phyloP scores from a whole-genome alignment of 1,140 invertebrate species.

The Brachionus koreanus region DNA sequence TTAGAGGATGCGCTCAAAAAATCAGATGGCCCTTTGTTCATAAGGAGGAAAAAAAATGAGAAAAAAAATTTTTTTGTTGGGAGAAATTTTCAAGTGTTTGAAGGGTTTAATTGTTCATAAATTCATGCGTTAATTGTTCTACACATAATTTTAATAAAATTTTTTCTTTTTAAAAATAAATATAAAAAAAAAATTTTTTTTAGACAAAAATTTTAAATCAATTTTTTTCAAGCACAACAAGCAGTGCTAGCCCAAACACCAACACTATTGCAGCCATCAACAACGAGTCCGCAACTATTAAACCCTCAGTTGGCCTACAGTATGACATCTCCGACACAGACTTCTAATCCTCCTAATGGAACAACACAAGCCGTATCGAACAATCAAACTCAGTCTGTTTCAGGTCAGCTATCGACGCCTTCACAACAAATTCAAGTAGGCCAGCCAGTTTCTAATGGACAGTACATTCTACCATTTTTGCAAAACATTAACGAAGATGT shows the following conservation, averaged over 20 bases:
- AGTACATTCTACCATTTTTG: slow-evolving; percentile 22
- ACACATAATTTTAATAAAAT: too few relatives aligned
- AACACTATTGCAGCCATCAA: neutral
- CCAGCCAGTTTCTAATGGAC: neutral
- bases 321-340: neutral
- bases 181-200: too few relatives aligned
- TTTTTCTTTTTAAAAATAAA: too few relatives aligned
- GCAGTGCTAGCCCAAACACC: neutral
- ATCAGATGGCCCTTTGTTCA: too few relatives aligned
- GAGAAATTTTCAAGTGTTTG: too few relatives aligned
- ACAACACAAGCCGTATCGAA: neutral
- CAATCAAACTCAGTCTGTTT: neutral
- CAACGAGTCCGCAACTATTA: neutral
- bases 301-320: neutral
- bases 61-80: too few relatives aligned
- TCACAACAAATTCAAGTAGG: neutral
- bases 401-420: neutral
- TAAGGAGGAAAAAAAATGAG: too few relatives aligned
- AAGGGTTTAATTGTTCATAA: too few relatives aligned
- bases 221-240: neutral
- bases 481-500: slow-evolving; percentile 39
- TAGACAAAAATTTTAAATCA: too few relatives aligned
- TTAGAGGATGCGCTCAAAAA: too few relatives aligned
- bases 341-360: neutral
- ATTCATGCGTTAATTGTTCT: too few relatives aligned